Percentiles rank a stretch among this genome's conserved stretches.
These are phyloP conservation scores for Huso huso DNA, from an alignment of 2,797 vertebrate genomes.

Conservation along the genomic window DNA sequence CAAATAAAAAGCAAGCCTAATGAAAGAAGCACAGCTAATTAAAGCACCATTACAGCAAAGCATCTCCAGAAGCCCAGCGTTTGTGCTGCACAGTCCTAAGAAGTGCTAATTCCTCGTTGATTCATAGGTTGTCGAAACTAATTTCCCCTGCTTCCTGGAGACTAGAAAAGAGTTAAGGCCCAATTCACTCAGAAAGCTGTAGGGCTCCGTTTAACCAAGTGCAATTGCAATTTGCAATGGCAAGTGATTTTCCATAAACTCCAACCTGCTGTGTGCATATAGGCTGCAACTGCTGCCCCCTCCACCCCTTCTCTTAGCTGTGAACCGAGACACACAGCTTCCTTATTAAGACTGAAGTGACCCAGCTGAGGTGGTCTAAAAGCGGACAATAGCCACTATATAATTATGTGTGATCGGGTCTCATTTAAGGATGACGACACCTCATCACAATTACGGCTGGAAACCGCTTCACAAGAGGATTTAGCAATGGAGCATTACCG, in stretches of 20 bases:
- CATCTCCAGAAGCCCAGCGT: conserved; percentile 20
- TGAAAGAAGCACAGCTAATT: conserved; percentile 27
- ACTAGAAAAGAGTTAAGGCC: conserved; percentile 16
- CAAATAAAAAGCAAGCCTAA: conserved; percentile 14
- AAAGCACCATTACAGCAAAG: conserved; percentile 12
- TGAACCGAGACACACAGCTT: neutral
- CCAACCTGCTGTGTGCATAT: conserved; percentile 2
- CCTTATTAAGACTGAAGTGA: neutral
- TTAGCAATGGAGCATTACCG: too few species aligned
- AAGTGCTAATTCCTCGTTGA: conserved; percentile 42
- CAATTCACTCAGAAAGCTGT: conserved; percentile 40
- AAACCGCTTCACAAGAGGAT: too few species aligned
- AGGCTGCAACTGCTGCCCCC: conserved; percentile 30
- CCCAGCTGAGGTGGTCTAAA: neutral
- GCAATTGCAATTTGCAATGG: conserved; percentile 13
- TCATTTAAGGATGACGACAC: too few species aligned
- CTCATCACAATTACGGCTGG: too few species aligned
- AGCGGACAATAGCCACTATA: too few species aligned
- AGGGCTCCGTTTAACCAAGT: conserved; percentile 31
- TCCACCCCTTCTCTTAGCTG: conserved; percentile 10
- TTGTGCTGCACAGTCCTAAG: conserved; percentile 28
- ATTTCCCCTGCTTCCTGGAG: conserved; percentile 26
- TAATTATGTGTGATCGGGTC: too few species aligned
- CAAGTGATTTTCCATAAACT: conserved; percentile 10
- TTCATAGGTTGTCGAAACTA: conserved; percentile 34